Percentiles rank a stretch among this genome's conserved stretches.
These are phyloP conservation scores for Sminthurides aquaticus DNA, from an alignment of 2,888 invertebrate species.

Conservation along the genomic window DNA sequence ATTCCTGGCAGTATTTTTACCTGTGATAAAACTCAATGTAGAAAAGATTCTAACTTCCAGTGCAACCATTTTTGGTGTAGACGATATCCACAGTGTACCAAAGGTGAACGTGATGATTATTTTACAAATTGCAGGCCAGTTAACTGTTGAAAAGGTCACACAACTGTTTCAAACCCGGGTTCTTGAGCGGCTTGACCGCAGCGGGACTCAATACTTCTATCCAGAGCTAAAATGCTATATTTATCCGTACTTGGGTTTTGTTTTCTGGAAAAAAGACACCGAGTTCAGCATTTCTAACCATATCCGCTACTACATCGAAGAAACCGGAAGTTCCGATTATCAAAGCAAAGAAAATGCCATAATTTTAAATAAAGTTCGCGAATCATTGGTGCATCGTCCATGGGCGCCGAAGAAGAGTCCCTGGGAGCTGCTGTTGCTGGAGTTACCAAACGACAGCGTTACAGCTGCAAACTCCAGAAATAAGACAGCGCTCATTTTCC, in stretches of 20 bases:
- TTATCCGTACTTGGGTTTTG: background rate
- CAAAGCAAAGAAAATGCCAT: too few species aligned
- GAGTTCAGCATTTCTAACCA: slow-evolving; percentile 11
- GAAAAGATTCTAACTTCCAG: slow-evolving; percentile 17
- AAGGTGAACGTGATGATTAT: slow-evolving; percentile 11
- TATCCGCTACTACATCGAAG: background rate
- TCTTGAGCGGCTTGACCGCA: background rate
- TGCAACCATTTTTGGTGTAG: slow-evolving; percentile 14
- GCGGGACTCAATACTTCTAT: background rate
- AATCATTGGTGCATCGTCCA: background rate
- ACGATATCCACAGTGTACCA: background rate
- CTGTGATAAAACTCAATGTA: background rate
- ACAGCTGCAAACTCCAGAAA: background rate
- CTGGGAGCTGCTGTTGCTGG: slow-evolving; percentile 9
- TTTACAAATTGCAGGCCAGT: background rate
- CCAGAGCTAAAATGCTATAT: slow-evolving; percentile 17
- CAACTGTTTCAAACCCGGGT: slow-evolving; percentile 4
- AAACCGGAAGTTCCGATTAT: background rate
- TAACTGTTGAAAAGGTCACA: background rate
- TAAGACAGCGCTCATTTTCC: slow-evolving; percentile 7
- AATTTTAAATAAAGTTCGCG: slow-evolving; percentile 4
- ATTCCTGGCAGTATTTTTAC: background rate
- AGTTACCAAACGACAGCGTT: background rate
- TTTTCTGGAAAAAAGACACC: slow-evolving; percentile 10
- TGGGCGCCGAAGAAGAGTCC: slow-evolving; percentile 14